Evolutionary conservation across 2,888 invertebrate genomes (phyloP).

Genomic region (Clunio marinus): DNA sequence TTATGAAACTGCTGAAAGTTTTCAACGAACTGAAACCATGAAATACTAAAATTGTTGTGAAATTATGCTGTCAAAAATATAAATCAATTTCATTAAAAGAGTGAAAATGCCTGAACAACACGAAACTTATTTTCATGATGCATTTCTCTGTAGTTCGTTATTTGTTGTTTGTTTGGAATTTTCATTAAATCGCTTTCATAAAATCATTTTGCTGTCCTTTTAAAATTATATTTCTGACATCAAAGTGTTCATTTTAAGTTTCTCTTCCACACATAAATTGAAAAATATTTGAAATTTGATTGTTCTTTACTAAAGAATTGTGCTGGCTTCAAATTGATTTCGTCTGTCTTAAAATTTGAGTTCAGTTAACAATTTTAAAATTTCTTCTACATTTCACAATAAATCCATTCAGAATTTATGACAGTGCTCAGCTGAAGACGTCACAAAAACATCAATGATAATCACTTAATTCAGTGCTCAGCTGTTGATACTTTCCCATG

Average conservation of each 20-base stretch:
- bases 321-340: no score
- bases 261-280: no score
- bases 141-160: constrained; percentile 20
- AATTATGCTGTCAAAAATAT: constrained; percentile 38
- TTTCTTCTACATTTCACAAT: no score
- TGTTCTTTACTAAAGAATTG: no score
- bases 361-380: no score
- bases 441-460: no score
- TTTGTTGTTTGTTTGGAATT: constrained; percentile 30
- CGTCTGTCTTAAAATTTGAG: no score
- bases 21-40: neutral
- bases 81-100: constrained; percentile 36
- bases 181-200: neutral
- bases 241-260: constrained; percentile 32
- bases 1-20: neutral
- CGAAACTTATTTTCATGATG: neutral
- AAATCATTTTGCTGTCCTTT: constrained; percentile 28
- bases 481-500: no score
- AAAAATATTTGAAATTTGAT: no score
- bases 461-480: no score
- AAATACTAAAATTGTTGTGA: constrained; percentile 8
- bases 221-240: constrained; percentile 28
- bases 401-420: no score
- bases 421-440: no score
- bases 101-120: constrained; percentile 1